Conservation (phyloP, 1,140 invertebrate species). For the Lepidotrigona ventralis region DNA sequence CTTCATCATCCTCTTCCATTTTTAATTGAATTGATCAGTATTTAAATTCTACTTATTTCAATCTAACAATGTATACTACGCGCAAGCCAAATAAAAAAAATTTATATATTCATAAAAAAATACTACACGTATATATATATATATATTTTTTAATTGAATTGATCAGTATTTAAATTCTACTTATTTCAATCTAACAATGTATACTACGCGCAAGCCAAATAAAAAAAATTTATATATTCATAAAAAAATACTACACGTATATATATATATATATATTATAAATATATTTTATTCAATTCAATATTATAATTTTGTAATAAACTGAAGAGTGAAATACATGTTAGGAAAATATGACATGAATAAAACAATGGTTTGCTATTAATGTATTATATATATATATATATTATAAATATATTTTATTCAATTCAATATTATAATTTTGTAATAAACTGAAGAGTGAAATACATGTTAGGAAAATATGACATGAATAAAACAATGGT, state of each 20-base stretch:
- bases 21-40: slow-evolving; percentile 42
- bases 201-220: slow-evolving; percentile 49
- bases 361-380: not conserved
- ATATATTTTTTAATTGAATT: slow-evolving; percentile 54
- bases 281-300: not conserved
- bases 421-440: not conserved
- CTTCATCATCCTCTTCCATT: slow-evolving; percentile 70
- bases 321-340: not conserved
- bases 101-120: not conserved
- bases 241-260: slow-evolving; percentile 2
- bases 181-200: slow-evolving; percentile 40
- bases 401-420: not conserved
- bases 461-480: not conserved
- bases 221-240: slow-evolving; percentile 20
- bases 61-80: slow-evolving; percentile 42
- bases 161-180: slow-evolving; percentile 41
- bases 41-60: slow-evolving; percentile 44
- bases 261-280: too few species aligned
- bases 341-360: not conserved
- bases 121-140: too few species aligned
- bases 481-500: not conserved
- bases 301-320: not conserved
- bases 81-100: slow-evolving; percentile 46
- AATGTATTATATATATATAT: too few species aligned
- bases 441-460: not conserved